A percentile compares a stretch with the other conserved stretches of the same genome.
phyloP scores from a whole-genome alignment of 1,140 invertebrate genomes.

The Philaenus spumarius region DNA sequence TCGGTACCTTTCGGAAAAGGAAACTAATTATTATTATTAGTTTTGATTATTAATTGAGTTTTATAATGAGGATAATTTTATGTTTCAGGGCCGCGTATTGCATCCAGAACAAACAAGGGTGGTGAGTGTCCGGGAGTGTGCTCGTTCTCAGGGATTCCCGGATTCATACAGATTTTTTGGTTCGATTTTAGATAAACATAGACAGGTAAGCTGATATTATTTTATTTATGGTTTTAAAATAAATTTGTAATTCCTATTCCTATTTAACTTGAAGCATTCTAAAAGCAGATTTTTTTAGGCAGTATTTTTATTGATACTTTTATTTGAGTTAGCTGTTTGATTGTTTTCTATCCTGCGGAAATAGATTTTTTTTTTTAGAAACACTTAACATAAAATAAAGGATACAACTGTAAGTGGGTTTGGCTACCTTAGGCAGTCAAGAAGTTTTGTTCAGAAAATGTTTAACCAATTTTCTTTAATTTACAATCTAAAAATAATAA shows the following conservation, averaged over 20 bases:
- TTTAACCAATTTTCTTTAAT: background rate
- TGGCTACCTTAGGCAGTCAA: too few species aligned
- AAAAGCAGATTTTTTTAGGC: background rate
- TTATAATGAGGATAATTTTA: too few species aligned
- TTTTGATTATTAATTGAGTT: too few species aligned
- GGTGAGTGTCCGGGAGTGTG: constrained; percentile 80
- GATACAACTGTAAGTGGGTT: background rate
- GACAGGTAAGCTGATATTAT: constrained; percentile 54
- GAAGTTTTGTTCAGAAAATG: background rate
- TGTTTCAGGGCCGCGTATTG: constrained; percentile 57
- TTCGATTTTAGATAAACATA: constrained; percentile 66
- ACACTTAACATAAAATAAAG: background rate
- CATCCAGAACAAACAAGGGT: constrained; percentile 76
- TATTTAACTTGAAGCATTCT: background rate
- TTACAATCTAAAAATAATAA: too few species aligned
- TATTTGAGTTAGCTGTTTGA: background rate
- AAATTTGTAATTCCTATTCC: too few species aligned
- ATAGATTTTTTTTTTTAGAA: background rate
- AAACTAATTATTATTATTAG: too few species aligned
- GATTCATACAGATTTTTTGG: constrained; percentile 74
- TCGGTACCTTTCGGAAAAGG: too few species aligned
- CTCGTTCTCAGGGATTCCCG: constrained; percentile 79
- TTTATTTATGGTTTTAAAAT: constrained; percentile 11
- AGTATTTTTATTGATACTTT: background rate
- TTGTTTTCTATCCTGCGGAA: background rate